Evolutionary conservation across 2,888 invertebrate genomes (phyloP).

Genomic region (Melinaea marsaeus): DNA sequence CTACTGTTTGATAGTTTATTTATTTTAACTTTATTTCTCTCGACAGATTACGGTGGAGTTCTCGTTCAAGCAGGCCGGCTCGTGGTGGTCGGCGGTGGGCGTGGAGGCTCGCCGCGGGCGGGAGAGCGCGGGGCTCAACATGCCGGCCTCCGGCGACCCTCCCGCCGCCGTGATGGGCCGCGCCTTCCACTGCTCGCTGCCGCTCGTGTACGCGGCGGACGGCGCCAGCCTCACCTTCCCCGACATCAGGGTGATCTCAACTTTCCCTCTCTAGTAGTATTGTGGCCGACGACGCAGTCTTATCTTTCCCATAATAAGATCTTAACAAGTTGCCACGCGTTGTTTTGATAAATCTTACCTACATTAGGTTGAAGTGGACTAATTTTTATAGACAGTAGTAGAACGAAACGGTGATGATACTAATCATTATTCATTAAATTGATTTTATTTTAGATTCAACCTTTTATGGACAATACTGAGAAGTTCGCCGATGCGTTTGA

Average conservation of each 20-base stretch:
- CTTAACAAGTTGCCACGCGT: background rate
- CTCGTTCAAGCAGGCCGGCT: conserved; percentile 71
- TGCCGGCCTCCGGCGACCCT: conserved; percentile 62
- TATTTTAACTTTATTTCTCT: background rate
- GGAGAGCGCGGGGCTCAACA: conserved; percentile 58
- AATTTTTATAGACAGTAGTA: no score
- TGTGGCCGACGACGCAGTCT: no score
- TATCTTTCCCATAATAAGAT: background rate
- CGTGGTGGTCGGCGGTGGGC: conserved; percentile 77
- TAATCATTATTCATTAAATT: background rate
- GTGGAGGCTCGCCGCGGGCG: conserved; percentile 74
- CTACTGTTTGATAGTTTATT: no score
- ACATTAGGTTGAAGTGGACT: no score
- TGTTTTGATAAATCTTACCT: no score
- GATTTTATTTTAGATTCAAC: conserved; percentile 67
- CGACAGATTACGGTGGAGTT: conserved; percentile 75
- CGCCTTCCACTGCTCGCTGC: conserved; percentile 75
- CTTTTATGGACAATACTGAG: conserved; percentile 69
- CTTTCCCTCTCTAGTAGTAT: background rate
- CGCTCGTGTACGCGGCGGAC: conserved; percentile 69
- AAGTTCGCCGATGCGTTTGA: conserved; percentile 88
- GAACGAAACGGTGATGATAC: no score
- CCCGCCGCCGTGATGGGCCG: conserved; percentile 75
- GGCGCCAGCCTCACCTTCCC: conserved; percentile 67
- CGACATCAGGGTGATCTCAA: conserved; percentile 63